Base-by-base conservation (phyloP, 2,797 vertebrate genomes). In the Pelochelys cantorii region DNA sequence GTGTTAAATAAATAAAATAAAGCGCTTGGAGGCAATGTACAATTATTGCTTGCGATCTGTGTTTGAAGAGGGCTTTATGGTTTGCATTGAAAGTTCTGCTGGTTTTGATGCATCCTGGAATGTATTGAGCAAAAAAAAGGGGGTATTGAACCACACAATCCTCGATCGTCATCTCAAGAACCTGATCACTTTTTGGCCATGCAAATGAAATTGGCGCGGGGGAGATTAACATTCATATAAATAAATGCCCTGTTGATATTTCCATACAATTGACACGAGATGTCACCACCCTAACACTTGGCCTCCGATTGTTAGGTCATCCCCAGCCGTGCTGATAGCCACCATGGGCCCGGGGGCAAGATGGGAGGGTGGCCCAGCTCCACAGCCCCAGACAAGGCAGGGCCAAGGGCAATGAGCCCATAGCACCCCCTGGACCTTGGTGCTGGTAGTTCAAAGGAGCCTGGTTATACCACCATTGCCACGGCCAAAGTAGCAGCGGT, bases 1-100 rank as follows among this genome's bases (percentile, higher is more conserved):
- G 94, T 96, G 94, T 97, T 97, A 97, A 97, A 96, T 88, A 97
- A 97, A 96, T 89, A 89, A 95, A 97, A 94, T 57, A 77, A 95
- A 94, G 77, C 85, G 1, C 5, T 92, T 14, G 18, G 85, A 94
- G 95, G 87, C 93, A 9, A 83, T 25, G 83, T 60, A 53, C 95
- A 18, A 53, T 94, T 81, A 78, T 60, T 62, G 93, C 91, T 97
- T 20, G 3, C 97, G 92, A 2, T 83, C 83, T 85, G 65, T 93
- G 62, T 48, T 78, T 56, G 81, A 80, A 92, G 93, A 93, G 92
- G 82, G 25, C 88, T 92, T 95, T 79, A 25, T 54, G n/a, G 89
- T 34, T 71, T 56, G 93, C 86, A 87, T 20, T 4, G 80, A 95
- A 81, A 91, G 79, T 18, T 75, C 34, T 2, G 29, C 11, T 90